These are phyloP conservation scores for Pygoscelis adeliae DNA, from an alignment of 2,113 vertebrate genomes.

Conservation along the genomic window DNA sequence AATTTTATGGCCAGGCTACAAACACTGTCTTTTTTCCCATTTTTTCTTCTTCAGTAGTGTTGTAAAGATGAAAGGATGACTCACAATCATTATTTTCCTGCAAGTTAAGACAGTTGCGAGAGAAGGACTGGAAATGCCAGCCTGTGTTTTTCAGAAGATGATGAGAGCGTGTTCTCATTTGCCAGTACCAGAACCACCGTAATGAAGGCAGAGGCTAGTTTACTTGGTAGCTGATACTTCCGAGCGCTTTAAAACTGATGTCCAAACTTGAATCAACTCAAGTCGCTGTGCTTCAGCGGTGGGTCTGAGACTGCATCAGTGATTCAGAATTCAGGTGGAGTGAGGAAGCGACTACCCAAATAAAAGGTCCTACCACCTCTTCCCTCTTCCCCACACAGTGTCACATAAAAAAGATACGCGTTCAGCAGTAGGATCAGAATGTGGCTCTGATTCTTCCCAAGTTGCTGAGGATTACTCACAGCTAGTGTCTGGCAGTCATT, in stretches of 20 bases:
- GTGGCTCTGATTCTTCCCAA: background rate
- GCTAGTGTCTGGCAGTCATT: background rate
- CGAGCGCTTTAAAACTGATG: background rate
- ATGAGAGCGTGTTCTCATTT: background rate
- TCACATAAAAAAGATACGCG: accelerated
- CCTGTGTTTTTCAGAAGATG: background rate
- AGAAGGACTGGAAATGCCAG: background rate
- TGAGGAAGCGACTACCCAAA: background rate
- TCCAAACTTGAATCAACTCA: background rate
- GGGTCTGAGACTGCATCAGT: background rate
- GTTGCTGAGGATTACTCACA: background rate
- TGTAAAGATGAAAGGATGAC: background rate
- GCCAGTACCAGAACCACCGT: background rate
- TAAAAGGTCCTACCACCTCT: background rate
- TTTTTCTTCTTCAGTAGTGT: background rate
- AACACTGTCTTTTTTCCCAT: background rate
- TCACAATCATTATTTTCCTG: background rate
- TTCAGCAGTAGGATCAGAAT: background rate
- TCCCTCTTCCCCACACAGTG: background rate
- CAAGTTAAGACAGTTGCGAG: background rate
- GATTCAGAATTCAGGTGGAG: background rate
- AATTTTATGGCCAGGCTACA: background rate
- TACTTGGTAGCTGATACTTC: background rate
- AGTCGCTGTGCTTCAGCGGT: background rate
- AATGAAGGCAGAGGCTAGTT: background rate